Evolutionary conservation across 2,888 invertebrate species (phyloP), one percentile per base, ranked within the genome.

Genomic region (Xiphydria camelus): DNA sequence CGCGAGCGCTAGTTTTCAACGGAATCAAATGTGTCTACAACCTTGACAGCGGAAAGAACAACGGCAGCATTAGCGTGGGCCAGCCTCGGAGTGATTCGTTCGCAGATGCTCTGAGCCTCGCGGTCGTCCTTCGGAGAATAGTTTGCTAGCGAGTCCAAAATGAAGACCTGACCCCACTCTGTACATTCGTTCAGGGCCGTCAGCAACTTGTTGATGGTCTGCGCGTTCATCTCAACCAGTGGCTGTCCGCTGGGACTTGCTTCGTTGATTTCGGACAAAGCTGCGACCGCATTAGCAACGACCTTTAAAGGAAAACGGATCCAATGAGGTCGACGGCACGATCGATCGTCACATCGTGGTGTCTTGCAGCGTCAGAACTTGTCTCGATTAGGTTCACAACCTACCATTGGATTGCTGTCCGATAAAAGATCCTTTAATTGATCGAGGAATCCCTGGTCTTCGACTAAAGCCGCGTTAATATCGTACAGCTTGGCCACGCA

Each of bases 21-120:
- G n/a, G n/a, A n/a, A n/a, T n/a, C n/a, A n/a, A n/a, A n/a, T n/a
- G n/a, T n/a, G n/a, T n/a, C n/a, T n/a, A n/a, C n/a, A n/a, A 92
- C 93, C 84, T 98, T 99, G 21, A 99, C 97, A 39, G 99, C 97
- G 15, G 97, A 97, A 0, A 99, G 81, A 0, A 99, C 99, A 17
- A 99, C 99, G 4, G 99, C 99, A 2, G 99, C 98, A 77, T 99
- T 99, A 2, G 99, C 99, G 77, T 99, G 99, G 4, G 99, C 98
- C 49, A 99, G 80, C 12, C 98, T 82, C 2, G 98, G 98, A 2
- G 97, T 96, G 62, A 99, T 97, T 44, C 98, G 82, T 80, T 98
- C 97, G 75, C 96, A 96, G 61, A 98, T 95, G 58, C 95, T 97
- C 77, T 99, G 98, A 1, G 98, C 98, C 76, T 99, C 98, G 33